Evolutionary conservation across 2,113 vertebrate genomes (phyloP).

Genomic region (Anhinga rufa): DNA sequence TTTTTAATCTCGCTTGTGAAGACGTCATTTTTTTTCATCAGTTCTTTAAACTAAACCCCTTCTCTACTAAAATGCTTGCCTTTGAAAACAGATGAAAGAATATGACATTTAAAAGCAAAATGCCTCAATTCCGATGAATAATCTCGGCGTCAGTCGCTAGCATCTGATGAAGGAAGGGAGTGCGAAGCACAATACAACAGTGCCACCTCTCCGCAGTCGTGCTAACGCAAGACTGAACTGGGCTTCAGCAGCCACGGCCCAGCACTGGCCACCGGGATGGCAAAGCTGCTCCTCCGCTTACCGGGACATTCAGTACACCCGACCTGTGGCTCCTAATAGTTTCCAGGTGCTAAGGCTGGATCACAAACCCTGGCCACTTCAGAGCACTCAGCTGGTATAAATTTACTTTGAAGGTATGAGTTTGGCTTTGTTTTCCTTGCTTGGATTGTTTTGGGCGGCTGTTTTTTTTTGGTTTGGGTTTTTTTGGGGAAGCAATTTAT

Average conservation of each 20-base stretch:
- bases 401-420: background rate
- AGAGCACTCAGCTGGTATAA: background rate
- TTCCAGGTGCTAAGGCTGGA: background rate
- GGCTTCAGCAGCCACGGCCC: background rate
- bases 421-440: background rate
- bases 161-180: background rate
- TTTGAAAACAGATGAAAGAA: background rate
- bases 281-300: background rate
- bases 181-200: background rate
- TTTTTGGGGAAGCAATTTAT: background rate
- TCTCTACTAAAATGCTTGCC: background rate
- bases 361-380: background rate
- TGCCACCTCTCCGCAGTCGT: background rate
- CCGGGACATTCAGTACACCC: fast-evolving
- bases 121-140: background rate
- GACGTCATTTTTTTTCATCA: background rate
- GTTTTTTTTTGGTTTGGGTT: background rate
- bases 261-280: background rate
- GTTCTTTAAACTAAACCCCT: background rate
- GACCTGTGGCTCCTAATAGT: fast-evolving
- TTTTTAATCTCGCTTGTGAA: background rate
- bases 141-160: fast-evolving
- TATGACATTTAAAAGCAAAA: background rate
- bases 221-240: background rate
- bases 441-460: background rate